Base-by-base conservation (phyloP, 2,888 invertebrate genomes). In the Corythucha ciliata region DNA sequence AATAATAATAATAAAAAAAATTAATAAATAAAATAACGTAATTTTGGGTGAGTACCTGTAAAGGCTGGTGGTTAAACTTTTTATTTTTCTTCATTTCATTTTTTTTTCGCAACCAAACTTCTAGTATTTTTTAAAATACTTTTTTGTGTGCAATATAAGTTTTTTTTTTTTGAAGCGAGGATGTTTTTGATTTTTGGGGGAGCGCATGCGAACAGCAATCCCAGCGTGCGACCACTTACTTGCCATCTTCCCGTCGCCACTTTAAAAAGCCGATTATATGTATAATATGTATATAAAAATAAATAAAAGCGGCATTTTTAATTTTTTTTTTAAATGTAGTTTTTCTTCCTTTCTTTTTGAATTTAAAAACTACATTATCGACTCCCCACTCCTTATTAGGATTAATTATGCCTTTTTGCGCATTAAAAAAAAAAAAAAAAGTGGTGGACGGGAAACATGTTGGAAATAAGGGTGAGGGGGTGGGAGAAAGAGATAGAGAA, bases 111-210 rank as follows among this genome's bases (percentile, higher is more conserved):
- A n/a, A n/a, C n/a, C n/a, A n/a, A n/a, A n/a, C n/a, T n/a, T n/a
- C n/a, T n/a, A n/a, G n/a, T 29, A n/a, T 29, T 29, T 42, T 41
- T 55, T 44, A 55, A 52, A 52, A 52, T 51, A 34, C 40, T 36
- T 48, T 39, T 55, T 49, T 54, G 26, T 58, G 59, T 59, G 58
- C 59, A 59, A 55, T 56, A 58, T 53, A 56, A 56, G n/a, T n/a
- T n/a, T n/a, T n/a, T n/a, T n/a, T n/a, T n/a, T n/a, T n/a, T n/a
- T 54, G 56, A 56, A 58, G 58, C 54, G 48, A 48, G 56, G 56
- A 45, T 41, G 39, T 45, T 54, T 52, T 44, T 50, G 12, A 33
- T 33, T 33, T 33, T 33, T 33, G 12, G 29, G 29, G 51, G 53
- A 37, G 47, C 46, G 33, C 48, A 48, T 48, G 52, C 46, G 39